Percentiles rank a stretch among this genome's conserved stretches.
Evolutionary conservation across 2,113 vertebrate genomes (phyloP).

Genomic region (Silurus asotus): DNA sequence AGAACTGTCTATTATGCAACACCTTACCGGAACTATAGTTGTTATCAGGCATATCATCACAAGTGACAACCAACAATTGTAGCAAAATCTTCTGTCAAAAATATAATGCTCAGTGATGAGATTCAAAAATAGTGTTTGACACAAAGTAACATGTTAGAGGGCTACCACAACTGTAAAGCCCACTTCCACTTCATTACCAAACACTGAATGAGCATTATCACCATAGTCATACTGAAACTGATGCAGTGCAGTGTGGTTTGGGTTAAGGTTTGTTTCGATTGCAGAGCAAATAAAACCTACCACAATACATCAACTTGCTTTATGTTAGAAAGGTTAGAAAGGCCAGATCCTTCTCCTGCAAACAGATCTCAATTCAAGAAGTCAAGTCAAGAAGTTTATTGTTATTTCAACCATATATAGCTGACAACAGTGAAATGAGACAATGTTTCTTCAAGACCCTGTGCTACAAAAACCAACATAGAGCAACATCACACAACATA

Average conservation of each 20-base stretch:
- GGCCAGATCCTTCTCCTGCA: neutral
- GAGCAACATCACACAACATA: too few species aligned
- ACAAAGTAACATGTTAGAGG: neutral
- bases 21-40: too few species aligned
- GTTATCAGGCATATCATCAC: too few species aligned
- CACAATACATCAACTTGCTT: neutral
- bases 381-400: too few species aligned
- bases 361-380: too few species aligned
- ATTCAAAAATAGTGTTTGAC: neutral
- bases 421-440: too few species aligned
- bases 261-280: neutral
- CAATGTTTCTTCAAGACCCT: too few species aligned
- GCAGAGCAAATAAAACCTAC: neutral
- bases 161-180: neutral
- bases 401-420: too few species aligned
- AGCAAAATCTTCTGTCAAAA: neutral
- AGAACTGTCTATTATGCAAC: too few species aligned
- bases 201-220: neutral
- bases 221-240: neutral
- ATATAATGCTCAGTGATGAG: neutral
- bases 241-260: neutral
- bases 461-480: too few species aligned
- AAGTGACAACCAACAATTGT: neutral
- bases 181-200: neutral
- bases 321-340: neutral